Conservation (phyloP, 2,888 invertebrate genomes). For the Macropis europaea region DNA sequence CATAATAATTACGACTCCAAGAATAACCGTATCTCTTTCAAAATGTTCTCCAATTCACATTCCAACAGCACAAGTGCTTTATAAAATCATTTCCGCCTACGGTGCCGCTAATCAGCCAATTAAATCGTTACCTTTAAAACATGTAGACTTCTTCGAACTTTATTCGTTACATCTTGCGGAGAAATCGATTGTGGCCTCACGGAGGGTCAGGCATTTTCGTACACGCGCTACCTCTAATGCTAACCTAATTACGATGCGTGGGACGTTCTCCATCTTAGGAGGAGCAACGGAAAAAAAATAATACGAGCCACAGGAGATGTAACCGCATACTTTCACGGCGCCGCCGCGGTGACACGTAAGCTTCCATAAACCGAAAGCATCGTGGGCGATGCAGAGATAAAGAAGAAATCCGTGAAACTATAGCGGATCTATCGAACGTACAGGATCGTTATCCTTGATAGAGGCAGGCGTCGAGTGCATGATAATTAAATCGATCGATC, state of each 20-base stretch:
- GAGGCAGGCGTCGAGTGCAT: neutral
- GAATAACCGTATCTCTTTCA: conserved; percentile 25
- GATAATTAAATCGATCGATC: conserved; percentile 19
- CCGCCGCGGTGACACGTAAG: conserved; percentile 52
- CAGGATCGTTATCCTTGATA: conserved; percentile 19
- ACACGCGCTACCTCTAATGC: conserved; percentile 6
- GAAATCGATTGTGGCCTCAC: too few relatives aligned
- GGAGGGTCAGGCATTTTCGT: neutral
- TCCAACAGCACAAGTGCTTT: too few relatives aligned
- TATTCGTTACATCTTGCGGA: too few relatives aligned
- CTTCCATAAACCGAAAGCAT: conserved; percentile 64
- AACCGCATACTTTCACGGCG: conserved; percentile 63
- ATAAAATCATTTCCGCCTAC: too few relatives aligned
- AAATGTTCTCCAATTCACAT: neutral
- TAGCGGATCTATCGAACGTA: neutral
- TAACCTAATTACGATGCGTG: conserved; percentile 16
- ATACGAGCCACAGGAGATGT: conserved; percentile 17
- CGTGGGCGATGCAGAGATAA: conserved; percentile 61
- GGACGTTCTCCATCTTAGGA: neutral
- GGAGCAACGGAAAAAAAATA: neutral
- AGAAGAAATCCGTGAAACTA: conserved; percentile 51
- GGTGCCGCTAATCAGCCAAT: too few relatives aligned
- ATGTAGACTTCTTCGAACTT: too few relatives aligned
- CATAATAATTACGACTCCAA: conserved; percentile 10
- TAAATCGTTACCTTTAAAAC: too few relatives aligned